Conservation (phyloP, 2,113 vertebrate species). For the Struthidea cinerea region DNA sequence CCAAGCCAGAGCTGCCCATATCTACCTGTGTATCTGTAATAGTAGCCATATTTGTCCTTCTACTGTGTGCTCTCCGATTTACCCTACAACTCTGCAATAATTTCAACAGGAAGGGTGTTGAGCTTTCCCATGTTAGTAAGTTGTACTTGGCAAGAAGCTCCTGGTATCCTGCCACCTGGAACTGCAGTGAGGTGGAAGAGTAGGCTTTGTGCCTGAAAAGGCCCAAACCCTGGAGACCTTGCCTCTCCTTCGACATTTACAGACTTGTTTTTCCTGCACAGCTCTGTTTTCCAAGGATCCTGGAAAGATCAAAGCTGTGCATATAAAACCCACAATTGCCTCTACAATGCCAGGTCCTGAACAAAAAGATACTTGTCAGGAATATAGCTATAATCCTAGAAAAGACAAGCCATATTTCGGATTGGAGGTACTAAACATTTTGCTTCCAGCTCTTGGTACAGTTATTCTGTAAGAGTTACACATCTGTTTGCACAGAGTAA, state of each 20-base stretch:
- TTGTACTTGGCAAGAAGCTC: constrained; percentile 18
- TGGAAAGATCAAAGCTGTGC: constrained; percentile 4
- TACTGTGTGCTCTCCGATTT: background rate
- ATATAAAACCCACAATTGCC: background rate
- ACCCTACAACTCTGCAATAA: background rate
- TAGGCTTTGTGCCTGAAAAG: background rate
- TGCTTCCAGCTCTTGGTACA: background rate
- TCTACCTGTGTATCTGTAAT: background rate
- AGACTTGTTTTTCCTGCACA: background rate
- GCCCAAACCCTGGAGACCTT: background rate
- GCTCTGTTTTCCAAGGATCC: constrained; percentile 16
- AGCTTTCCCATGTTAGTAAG: background rate
- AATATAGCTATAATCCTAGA: background rate
- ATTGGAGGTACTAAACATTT: background rate
- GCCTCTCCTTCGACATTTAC: constrained; percentile 8
- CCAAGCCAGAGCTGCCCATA: background rate
- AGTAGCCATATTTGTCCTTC: background rate
- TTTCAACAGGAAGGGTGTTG: constrained; percentile 2
- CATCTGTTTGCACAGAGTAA: background rate
- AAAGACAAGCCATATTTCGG: background rate
- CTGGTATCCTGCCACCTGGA: constrained; percentile 34
- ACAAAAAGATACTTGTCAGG: background rate
- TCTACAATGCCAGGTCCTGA: background rate
- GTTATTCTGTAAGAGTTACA: background rate
- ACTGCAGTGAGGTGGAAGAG: background rate